Conservation (phyloP, 2,113 vertebrate genomes). For the Xiphorhynchus elegans region DNA sequence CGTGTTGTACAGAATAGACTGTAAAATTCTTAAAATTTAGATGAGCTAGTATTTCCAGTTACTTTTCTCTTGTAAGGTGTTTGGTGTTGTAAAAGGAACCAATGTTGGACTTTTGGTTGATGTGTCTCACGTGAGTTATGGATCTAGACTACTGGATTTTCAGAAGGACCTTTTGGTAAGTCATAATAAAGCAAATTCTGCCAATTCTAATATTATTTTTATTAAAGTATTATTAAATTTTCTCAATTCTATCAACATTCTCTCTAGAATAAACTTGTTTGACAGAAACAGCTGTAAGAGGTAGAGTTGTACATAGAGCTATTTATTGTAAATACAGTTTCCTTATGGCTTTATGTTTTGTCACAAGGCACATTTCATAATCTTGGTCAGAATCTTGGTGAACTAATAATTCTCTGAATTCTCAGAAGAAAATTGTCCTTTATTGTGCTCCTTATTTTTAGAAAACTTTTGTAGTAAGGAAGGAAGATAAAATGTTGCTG, state of each 20-base stretch:
- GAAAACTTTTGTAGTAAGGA: background rate
- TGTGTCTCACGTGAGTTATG: constrained; percentile 50
- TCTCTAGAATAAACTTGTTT: background rate
- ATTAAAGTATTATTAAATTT: background rate
- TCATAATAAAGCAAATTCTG: background rate
- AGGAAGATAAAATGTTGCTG: background rate
- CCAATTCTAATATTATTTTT: background rate
- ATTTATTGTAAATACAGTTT: background rate
- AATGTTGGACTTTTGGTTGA: constrained; percentile 77
- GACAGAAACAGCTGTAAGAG: background rate
- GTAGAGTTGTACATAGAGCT: background rate
- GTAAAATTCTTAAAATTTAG: background rate
- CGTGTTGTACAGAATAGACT: background rate
- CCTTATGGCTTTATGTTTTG: background rate
- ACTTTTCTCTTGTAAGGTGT: constrained; percentile 69
- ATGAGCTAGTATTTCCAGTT: background rate
- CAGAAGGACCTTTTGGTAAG: constrained; percentile 78
- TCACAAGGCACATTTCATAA: background rate
- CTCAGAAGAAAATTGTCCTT: background rate
- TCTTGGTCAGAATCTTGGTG: background rate
- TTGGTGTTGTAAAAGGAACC: constrained; percentile 78
- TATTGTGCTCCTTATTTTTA: background rate
- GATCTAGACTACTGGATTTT: constrained; percentile 66
- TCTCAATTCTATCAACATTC: background rate
- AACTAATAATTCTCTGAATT: background rate